Evolutionary conservation across 2,797 vertebrate genomes (phyloP).

Genomic region (Chanos chanos): DNA sequence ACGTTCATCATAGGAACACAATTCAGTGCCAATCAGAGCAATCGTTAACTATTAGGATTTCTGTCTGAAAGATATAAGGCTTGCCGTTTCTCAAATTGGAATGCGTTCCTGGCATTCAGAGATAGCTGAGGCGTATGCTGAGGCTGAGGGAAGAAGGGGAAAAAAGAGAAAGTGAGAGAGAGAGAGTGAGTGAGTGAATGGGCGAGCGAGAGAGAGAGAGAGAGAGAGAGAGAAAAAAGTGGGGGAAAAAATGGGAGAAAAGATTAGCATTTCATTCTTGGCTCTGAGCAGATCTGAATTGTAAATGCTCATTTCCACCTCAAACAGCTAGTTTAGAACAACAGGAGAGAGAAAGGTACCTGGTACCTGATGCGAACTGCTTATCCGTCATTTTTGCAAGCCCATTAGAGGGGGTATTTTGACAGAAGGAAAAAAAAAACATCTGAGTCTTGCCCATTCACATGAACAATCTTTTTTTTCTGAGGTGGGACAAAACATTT

Average conservation of each 20-base stretch:
- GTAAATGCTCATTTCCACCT: conserved; percentile 45
- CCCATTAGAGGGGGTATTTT: conserved; percentile 11
- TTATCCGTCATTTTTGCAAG: conserved; percentile 27
- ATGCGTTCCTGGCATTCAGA: conserved; percentile 38
- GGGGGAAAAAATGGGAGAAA: conserved; percentile 24
- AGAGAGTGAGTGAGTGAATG: too few species aligned
- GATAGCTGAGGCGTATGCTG: conserved; percentile 33
- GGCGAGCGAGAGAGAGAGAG: too few species aligned
- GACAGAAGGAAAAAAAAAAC: neutral
- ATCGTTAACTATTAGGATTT: conserved; percentile 36
- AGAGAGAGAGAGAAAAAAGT: too few species aligned
- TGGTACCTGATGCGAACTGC: conserved; percentile 29
- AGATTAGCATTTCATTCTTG: conserved; percentile 53
- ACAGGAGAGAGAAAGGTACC: conserved; percentile 34
- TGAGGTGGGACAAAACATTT: too few species aligned
- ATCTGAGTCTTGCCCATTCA: too few species aligned
- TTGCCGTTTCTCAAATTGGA: conserved; percentile 21
- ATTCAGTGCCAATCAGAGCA: conserved; percentile 25
- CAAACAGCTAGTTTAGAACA: conserved; percentile 39
- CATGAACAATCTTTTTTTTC: too few species aligned
- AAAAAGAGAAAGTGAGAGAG: conserved; percentile 27
- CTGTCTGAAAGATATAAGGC: conserved; percentile 23
- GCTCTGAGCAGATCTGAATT: conserved; percentile 44
- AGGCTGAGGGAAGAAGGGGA: conserved; percentile 36
- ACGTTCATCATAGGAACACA: conserved; percentile 34